Evolutionary conservation across 2,888 invertebrate species (phyloP).

Genomic region (Caenorhabditis sp.): DNA sequence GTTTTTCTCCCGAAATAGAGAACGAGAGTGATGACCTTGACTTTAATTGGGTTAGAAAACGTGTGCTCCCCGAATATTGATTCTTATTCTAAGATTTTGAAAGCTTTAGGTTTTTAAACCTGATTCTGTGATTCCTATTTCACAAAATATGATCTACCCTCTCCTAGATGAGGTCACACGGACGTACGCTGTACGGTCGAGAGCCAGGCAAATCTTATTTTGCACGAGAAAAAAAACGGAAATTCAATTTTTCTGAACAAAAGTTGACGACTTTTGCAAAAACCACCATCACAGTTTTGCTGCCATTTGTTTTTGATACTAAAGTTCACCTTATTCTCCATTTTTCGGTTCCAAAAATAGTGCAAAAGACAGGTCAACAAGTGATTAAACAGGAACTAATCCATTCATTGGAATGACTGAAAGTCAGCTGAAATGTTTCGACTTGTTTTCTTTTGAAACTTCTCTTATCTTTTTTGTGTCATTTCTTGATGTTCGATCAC

Average conservation of each 20-base stretch:
- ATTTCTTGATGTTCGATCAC: conserved; percentile 30
- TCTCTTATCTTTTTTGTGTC: conserved; percentile 7
- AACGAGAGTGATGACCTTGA: neutral
- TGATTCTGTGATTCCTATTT: too few species aligned
- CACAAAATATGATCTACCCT: too few species aligned
- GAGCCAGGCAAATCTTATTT: neutral
- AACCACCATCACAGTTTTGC: too few species aligned
- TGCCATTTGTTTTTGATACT: neutral
- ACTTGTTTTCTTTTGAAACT: conserved; percentile 15
- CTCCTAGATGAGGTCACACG: neutral
- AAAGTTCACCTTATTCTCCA: neutral
- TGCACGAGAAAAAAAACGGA: neutral
- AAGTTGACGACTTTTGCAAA: too few species aligned
- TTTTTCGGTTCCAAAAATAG: conserved; percentile 24
- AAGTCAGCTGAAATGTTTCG: conserved; percentile 13
- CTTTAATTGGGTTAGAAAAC: neutral
- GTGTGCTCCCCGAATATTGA: neutral
- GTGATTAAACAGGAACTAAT: neutral
- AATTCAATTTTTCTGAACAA: neutral
- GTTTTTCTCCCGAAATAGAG: neutral
- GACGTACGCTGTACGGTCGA: neutral
- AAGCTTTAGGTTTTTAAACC: too few species aligned
- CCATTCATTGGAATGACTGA: conserved; percentile 15
- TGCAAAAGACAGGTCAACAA: conserved; percentile 30
- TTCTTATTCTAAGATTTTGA: too few species aligned